Evolutionary conservation across 2,888 invertebrate genomes (phyloP).

Genomic region (Diloba caeruleocephala): DNA sequence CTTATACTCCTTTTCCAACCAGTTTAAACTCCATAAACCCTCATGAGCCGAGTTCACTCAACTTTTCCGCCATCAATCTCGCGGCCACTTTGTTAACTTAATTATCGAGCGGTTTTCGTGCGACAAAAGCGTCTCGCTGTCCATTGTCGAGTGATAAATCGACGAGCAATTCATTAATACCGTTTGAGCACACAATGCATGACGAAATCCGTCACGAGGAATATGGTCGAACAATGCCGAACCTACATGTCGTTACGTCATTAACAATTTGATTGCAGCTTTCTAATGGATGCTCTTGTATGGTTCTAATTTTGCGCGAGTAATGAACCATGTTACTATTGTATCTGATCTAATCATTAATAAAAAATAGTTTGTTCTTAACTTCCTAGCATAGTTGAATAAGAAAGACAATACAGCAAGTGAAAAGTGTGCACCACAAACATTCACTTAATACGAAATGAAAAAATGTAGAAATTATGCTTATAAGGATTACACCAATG

Average conservation of each 20-base stretch:
- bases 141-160: slow-evolving; percentile 59
- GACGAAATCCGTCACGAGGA: slow-evolving; percentile 46
- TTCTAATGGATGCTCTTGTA: slow-evolving; percentile 32
- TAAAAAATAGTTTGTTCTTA: no score
- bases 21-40: slow-evolving; percentile 5
- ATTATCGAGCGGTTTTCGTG: slow-evolving; percentile 50
- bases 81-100: slow-evolving; percentile 51
- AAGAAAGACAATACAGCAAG: no score
- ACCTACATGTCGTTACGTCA: slow-evolving; percentile 43
- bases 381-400: no score
- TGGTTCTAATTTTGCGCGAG: slow-evolving; percentile 6
- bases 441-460: no score
- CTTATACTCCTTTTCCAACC: background rate
- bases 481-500: no score
- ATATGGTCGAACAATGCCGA: slow-evolving; percentile 33
- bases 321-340: background rate
- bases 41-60: slow-evolving; percentile 45
- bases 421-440: no score
- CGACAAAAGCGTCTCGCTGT: slow-evolving; percentile 47
- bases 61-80: slow-evolving; percentile 52
- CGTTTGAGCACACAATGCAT: slow-evolving; percentile 57
- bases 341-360: background rate
- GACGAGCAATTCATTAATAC: slow-evolving; percentile 63
- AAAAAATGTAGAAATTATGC: no score
- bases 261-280: slow-evolving; percentile 54